These are phyloP conservation scores for Chaetorhynchus papuensis DNA, from an alignment of 2,113 vertebrate species.

Conservation along the genomic window DNA sequence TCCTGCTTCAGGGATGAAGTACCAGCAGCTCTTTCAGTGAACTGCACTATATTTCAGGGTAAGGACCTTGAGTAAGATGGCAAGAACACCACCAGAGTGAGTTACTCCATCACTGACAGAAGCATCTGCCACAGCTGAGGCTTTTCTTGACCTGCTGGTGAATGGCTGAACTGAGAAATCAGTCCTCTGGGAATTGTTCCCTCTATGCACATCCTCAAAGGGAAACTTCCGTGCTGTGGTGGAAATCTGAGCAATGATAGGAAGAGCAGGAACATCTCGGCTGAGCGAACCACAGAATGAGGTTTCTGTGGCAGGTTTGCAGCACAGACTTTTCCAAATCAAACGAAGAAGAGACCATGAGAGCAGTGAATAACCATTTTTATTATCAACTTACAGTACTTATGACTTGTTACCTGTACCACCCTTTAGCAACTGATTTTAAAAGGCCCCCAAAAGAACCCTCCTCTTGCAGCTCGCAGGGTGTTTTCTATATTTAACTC, in stretches of 20 bases:
- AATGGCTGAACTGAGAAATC: neutral
- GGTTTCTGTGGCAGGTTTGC: neutral
- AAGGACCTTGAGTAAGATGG: neutral
- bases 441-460: neutral
- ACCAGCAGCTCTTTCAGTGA: neutral
- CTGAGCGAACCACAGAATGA: neutral
- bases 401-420: neutral
- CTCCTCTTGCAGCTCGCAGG: neutral
- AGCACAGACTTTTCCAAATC: neutral
- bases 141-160: neutral
- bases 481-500: neutral
- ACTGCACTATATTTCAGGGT: neutral
- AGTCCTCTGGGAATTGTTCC: neutral
- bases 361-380: neutral
- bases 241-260: neutral
- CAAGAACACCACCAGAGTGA: neutral
- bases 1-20: neutral
- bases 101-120: neutral
- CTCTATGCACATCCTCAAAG: neutral
- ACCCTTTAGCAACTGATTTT: neutral
- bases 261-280: neutral
- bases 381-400: neutral
- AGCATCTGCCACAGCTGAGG: neutral
- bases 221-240: neutral
- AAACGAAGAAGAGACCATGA: neutral